Percentiles rank a stretch among this genome's conserved stretches.
phyloP scores from a whole-genome alignment of 2,797 vertebrate species.

The Xenopus petersii region DNA sequence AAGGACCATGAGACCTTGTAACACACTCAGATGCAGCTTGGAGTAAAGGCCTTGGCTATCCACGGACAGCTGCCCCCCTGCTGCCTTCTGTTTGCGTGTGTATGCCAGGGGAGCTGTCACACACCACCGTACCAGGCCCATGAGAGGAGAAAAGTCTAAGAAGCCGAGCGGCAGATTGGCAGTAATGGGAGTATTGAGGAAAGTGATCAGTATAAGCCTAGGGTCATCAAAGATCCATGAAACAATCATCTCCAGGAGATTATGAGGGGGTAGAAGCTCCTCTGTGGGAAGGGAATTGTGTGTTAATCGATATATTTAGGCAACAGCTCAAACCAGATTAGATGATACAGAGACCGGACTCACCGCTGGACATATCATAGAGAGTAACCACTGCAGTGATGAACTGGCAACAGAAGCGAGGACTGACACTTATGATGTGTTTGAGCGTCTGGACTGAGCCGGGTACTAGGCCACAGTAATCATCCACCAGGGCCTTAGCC shows the following conservation, averaged over 20 bases:
- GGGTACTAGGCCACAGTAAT: slow-evolving; percentile 90
- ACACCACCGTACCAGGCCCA: slow-evolving; percentile 88
- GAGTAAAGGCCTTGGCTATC: slow-evolving; percentile 80
- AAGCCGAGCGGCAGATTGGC: slow-evolving; percentile 83
- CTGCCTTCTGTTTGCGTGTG: slow-evolving; percentile 72
- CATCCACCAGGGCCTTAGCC: slow-evolving; percentile 86
- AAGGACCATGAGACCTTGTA: slow-evolving; percentile 86
- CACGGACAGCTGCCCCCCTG: slow-evolving; percentile 61
- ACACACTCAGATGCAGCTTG: slow-evolving; percentile 86
- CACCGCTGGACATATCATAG: slow-evolving; percentile 85
- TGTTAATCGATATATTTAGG: too few relatives aligned
- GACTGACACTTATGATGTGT: slow-evolving; percentile 86
- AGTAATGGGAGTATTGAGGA: slow-evolving; percentile 86
- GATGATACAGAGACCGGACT: neutral
- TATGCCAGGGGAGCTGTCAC: slow-evolving; percentile 88
- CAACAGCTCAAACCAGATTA: too few relatives aligned
- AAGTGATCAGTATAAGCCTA: slow-evolving; percentile 85
- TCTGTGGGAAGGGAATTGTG: slow-evolving; percentile 64
- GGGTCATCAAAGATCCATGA: slow-evolving; percentile 92
- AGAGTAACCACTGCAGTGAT: slow-evolving; percentile 86
- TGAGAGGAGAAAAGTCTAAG: slow-evolving; percentile 87
- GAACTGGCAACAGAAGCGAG: slow-evolving; percentile 97
- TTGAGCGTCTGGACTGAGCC: slow-evolving; percentile 84
- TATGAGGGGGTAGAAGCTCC: slow-evolving; percentile 85
- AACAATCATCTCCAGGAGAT: slow-evolving; percentile 89